These are phyloP conservation scores for Mus caroli DNA, from an alignment of 2,797 vertebrate genomes.

Conservation along the genomic window DNA sequence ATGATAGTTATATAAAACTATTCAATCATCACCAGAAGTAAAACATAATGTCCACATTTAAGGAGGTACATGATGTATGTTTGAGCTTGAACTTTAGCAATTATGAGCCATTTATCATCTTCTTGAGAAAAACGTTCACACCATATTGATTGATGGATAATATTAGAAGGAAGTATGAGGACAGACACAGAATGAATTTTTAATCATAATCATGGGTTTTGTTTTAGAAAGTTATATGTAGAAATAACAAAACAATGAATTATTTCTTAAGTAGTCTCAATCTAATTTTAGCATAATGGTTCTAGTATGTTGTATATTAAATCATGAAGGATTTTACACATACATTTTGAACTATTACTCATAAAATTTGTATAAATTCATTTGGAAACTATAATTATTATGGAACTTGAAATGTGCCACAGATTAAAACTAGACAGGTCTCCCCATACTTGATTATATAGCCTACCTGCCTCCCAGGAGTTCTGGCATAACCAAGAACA, in stretches of 20 bases:
- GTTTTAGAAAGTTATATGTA: conserved; percentile 10
- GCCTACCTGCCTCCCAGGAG: not conserved
- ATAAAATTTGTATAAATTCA: conserved; percentile 36
- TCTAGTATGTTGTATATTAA: conserved; percentile 18
- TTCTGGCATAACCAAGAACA: not conserved
- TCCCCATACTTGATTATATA: not conserved
- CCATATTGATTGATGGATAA: not conserved
- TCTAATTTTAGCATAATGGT: conserved; percentile 43
- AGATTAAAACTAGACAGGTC: not conserved
- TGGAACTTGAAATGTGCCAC: not conserved
- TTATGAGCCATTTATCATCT: conserved; percentile 1
- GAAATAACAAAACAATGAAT: conserved; percentile 57
- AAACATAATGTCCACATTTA: not conserved
- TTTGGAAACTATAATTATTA: conserved; percentile 46
- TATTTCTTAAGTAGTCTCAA: not conserved
- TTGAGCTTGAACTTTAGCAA: not conserved
- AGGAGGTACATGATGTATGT: not conserved
- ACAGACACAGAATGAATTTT: not conserved
- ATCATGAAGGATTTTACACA: conserved; percentile 3
- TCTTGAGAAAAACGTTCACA: conserved; percentile 25
- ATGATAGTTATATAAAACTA: not conserved
- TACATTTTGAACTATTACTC: conserved; percentile 15
- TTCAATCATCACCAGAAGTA: not conserved
- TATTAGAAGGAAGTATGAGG: conserved; percentile 11
- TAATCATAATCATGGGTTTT: conserved; percentile 38